Conservation (phyloP, 2,113 vertebrate genomes). For the Pygathrix nemaeus region DNA sequence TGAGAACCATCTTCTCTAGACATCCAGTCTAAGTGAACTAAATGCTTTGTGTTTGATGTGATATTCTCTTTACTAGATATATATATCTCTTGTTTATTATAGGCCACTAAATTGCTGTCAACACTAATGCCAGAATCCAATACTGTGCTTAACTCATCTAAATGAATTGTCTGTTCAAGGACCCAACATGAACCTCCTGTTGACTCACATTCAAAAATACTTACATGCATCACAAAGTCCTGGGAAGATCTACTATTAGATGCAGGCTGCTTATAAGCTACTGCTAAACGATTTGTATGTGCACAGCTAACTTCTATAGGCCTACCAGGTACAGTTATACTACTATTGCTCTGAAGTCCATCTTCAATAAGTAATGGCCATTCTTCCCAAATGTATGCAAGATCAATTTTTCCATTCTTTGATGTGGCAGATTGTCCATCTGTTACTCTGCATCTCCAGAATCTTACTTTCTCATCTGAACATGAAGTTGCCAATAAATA, state of each 20-base stretch:
- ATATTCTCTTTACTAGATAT: conserved; percentile 79
- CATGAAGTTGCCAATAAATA: conserved; percentile 97
- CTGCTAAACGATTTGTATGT: conserved; percentile 94
- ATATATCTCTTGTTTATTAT: conserved; percentile 79
- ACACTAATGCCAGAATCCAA: conserved; percentile 81
- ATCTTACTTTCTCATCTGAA: conserved; percentile 95
- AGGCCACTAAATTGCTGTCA: conserved; percentile 81
- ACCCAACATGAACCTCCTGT: conserved; percentile 97
- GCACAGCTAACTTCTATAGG: conserved; percentile 95
- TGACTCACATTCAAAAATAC: conserved; percentile 97
- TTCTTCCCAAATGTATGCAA: conserved; percentile 94
- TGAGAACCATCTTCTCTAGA: conserved; percentile 98
- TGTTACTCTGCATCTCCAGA: conserved; percentile 92
- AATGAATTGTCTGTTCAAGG: conserved; percentile 93
- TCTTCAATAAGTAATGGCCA: conserved; percentile 96
- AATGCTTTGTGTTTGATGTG: conserved; percentile 81
- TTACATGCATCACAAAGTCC: conserved; percentile 89
- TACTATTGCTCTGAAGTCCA: conserved; percentile 89
- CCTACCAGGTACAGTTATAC: conserved; percentile 89
- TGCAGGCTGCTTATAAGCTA: conserved; percentile 90
- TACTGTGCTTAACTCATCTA: conserved; percentile 85
- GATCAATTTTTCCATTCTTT: conserved; percentile 51
- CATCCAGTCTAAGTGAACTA: conserved; percentile 98
- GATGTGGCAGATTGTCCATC: conserved; percentile 58
- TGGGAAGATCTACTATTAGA: conserved; percentile 75